A percentile compares a stretch with the other conserved stretches of the same genome.
These are phyloP conservation scores for Lithosia quadra DNA, from an alignment of 2,888 invertebrate species.

Conservation along the genomic window DNA sequence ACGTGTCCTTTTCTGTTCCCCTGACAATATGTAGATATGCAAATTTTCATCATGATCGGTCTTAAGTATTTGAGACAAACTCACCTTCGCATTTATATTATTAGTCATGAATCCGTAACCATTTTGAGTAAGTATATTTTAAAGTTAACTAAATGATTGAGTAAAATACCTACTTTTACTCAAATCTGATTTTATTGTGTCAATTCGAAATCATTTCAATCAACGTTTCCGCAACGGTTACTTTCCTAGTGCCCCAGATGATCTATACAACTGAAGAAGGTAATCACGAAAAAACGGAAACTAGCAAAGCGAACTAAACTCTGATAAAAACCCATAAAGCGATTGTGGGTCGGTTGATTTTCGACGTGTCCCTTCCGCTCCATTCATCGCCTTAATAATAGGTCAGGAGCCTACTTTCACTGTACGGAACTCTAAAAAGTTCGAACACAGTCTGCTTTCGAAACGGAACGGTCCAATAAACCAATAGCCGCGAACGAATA, in stretches of 20 bases:
- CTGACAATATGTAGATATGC: conserved; percentile 1
- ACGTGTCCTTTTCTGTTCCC: not conserved
- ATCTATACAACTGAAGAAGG: not conserved
- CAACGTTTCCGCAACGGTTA: not conserved
- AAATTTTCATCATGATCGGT: not conserved
- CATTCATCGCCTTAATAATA: conserved; percentile 46
- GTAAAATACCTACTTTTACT: not conserved
- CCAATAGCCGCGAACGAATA: conserved; percentile 37
- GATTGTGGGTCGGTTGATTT: conserved; percentile 40
- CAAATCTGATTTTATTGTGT: not conserved
- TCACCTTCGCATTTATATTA: no score
- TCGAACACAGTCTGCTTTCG: conserved; percentile 37
- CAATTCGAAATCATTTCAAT: not conserved
- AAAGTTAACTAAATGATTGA: not conserved
- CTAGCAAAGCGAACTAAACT: conserved; percentile 31
- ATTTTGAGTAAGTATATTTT: no score
- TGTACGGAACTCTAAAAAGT: conserved; percentile 35
- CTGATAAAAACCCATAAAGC: conserved; percentile 43
- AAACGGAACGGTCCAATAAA: conserved; percentile 25
- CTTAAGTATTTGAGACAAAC: not conserved
- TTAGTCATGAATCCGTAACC: no score
- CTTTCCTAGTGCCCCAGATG: not conserved
- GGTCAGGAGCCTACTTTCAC: conserved; percentile 43
- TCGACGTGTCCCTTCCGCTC: conserved; percentile 39
- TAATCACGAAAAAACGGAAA: conserved; percentile 19